A percentile compares a stretch with the other conserved stretches of the same genome.
These are phyloP conservation scores for Elachura formosa DNA, from an alignment of 2,113 vertebrate species.

Conservation along the genomic window DNA sequence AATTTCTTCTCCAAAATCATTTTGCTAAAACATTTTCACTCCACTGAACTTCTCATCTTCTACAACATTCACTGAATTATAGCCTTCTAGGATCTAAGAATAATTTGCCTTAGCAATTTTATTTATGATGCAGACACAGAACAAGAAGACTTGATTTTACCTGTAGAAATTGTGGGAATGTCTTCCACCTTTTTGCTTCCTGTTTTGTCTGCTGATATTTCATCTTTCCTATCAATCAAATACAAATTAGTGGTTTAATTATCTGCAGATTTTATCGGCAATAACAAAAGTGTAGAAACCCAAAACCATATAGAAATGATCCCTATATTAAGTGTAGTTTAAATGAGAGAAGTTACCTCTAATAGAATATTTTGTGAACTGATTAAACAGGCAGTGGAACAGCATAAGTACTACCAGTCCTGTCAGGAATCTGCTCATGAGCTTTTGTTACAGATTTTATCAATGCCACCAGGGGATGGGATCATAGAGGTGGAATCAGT, in stretches of 20 bases:
- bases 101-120: background rate
- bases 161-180: conserved; percentile 31
- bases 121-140: background rate
- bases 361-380: background rate
- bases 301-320: background rate
- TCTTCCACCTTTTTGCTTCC: conserved; percentile 31
- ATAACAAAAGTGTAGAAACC: background rate
- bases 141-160: conserved; percentile 42
- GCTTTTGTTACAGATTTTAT: background rate
- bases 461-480: too few relatives aligned
- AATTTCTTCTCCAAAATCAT: background rate
- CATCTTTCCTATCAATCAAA: conserved; percentile 65
- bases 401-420: background rate
- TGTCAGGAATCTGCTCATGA: background rate
- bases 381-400: background rate
- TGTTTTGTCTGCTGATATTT: conserved; percentile 44
- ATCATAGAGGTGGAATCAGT: background rate
- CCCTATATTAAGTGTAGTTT: background rate
- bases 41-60: background rate
- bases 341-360: background rate
- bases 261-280: background rate
- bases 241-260: background rate
- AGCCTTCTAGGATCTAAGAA: background rate
- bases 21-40: background rate
- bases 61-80: background rate